These are phyloP conservation scores for Anagrus nilaparvatae DNA, from an alignment of 1,140 invertebrate genomes.

Conservation along the genomic window DNA sequence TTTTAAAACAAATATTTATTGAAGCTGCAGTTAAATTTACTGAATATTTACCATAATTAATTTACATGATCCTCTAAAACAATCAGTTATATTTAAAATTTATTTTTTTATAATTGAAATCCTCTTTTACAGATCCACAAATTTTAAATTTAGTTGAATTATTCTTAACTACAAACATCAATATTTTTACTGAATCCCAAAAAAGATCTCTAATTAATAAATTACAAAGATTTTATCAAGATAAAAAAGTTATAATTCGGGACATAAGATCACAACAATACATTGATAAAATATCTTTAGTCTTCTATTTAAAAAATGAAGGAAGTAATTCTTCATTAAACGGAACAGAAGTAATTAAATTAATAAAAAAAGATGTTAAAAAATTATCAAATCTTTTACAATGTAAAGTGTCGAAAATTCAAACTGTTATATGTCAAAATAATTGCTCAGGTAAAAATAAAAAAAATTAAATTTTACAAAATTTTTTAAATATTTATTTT, in stretches of 20 bases:
- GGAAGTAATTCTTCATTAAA: slow-evolving; percentile 38
- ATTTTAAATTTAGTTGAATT: slow-evolving; percentile 70
- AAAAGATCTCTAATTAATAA: slow-evolving; percentile 65
- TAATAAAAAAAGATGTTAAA: slow-evolving; percentile 55
- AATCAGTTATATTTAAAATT: not conserved
- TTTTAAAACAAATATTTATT: too few relatives aligned
- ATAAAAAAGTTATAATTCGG: slow-evolving; percentile 53
- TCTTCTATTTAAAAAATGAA: slow-evolving; percentile 51
- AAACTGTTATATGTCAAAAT: slow-evolving; percentile 82
- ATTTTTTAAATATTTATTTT: slow-evolving; percentile 12
- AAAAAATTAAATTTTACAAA: too few relatives aligned
- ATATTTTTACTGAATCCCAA: slow-evolving; percentile 63
- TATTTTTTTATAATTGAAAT: not conserved
- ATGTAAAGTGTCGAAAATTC: slow-evolving; percentile 61
- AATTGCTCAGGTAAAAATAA: slow-evolving; percentile 66
- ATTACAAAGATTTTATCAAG: slow-evolving; percentile 63
- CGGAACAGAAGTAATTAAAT: slow-evolving; percentile 49
- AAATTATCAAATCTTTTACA: slow-evolving; percentile 64
- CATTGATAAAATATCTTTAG: slow-evolving; percentile 48
- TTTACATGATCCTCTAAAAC: not conserved
- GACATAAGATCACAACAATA: slow-evolving; percentile 49
- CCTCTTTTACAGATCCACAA: slow-evolving; percentile 53
- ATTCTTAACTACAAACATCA: slow-evolving; percentile 61
- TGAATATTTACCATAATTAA: not conserved
- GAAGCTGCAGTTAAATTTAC: not conserved